Conservation (phyloP, 2,113 vertebrate species). For the Centropus unirufus region DNA sequence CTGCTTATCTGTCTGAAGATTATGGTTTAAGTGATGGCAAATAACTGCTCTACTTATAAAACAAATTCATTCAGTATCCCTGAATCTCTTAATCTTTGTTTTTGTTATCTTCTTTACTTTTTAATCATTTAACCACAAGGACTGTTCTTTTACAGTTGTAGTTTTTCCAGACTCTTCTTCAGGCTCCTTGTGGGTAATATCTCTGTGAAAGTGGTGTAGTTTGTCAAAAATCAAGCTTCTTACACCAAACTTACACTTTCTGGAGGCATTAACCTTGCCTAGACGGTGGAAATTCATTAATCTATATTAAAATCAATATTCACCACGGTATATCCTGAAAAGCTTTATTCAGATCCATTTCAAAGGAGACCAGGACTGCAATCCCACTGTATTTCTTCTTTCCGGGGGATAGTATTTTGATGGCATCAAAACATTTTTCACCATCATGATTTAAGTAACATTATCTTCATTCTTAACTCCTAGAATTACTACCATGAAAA, state of each 20-base stretch:
- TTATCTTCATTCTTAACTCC: neutral
- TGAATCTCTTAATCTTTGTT: neutral
- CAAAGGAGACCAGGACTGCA: neutral
- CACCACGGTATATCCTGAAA: neutral
- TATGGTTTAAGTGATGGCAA: neutral
- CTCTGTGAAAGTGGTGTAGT: neutral
- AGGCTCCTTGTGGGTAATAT: too few relatives aligned
- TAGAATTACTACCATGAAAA: neutral
- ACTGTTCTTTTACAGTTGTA: neutral
- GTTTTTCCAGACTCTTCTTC: neutral
- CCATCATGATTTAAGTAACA: neutral
- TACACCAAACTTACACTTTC: neutral
- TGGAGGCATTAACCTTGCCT: neutral
- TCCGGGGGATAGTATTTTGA: neutral
- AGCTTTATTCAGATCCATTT: neutral
- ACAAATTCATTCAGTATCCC: neutral
- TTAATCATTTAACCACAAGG: neutral
- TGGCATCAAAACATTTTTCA: neutral
- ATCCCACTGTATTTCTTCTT: neutral
- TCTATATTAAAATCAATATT: neutral
- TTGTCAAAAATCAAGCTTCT: neutral
- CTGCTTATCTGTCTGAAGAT: neutral
- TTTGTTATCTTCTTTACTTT: neutral
- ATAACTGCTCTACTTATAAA: neutral
- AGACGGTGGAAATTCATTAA: neutral